These are phyloP conservation scores for Mechanitis messenoides DNA, from an alignment of 2,888 invertebrate species.

Conservation along the genomic window DNA sequence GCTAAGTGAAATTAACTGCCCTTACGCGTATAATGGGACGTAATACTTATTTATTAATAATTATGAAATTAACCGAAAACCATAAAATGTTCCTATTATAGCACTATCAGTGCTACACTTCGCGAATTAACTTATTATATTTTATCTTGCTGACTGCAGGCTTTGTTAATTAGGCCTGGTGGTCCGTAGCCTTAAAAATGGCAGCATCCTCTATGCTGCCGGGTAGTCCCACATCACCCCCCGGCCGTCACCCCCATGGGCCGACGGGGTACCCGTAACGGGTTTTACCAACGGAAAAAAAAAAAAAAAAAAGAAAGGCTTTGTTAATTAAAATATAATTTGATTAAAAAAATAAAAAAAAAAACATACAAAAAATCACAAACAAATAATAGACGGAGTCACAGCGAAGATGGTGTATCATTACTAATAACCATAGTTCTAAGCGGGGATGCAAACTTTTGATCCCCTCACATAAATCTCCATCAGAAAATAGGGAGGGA, in stretches of 20 bases:
- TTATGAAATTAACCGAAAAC: conserved; percentile 6
- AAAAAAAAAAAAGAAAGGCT: too few species aligned
- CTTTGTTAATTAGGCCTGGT: too few species aligned
- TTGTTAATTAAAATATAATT: too few species aligned
- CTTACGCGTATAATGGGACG: conserved; percentile 33
- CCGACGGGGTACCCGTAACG: too few species aligned
- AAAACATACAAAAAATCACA: background rate
- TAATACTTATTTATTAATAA: conserved; percentile 31
- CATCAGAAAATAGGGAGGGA: conserved; percentile 76
- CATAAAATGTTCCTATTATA: conserved; percentile 1
- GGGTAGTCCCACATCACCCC: too few species aligned
- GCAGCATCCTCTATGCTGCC: too few species aligned
- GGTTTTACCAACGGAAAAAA: too few species aligned
- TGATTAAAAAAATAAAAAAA: too few species aligned
- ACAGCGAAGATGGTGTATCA: conserved; percentile 15
- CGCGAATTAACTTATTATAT: too few species aligned
- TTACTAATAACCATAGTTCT: conserved; percentile 26
- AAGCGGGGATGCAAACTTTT: conserved; percentile 71
- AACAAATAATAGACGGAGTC: background rate
- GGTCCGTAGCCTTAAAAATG: too few species aligned
- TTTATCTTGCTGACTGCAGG: too few species aligned
- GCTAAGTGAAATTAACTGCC: conserved; percentile 37
- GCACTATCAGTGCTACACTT: background rate
- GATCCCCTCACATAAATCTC: conserved; percentile 76
- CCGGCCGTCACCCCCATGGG: too few species aligned